Evolutionary conservation across 2,888 invertebrate genomes (phyloP).

Genomic region (Callyntrura sp.): DNA sequence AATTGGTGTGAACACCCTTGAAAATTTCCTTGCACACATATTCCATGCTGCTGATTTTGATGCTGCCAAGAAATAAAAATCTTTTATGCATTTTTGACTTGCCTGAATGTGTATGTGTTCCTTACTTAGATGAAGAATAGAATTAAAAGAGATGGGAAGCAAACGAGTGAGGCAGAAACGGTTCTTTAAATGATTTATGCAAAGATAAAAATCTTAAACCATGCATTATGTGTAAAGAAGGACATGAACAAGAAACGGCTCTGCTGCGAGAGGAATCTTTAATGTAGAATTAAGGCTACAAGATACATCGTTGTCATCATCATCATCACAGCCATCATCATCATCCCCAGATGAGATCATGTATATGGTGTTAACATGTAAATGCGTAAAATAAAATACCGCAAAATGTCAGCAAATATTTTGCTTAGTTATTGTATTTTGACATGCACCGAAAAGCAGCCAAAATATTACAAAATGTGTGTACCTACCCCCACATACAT

Average conservation of each 20-base stretch:
- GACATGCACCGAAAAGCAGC: slow-evolving; percentile 29
- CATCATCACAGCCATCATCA: too few species aligned
- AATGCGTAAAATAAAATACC: too few species aligned
- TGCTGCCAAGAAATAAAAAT: background rate
- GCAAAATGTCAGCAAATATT: slow-evolving; percentile 23
- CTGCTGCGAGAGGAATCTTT: too few species aligned
- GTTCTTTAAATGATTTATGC: slow-evolving; percentile 68
- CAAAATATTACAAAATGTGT: background rate
- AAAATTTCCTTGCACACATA: slow-evolving; percentile 48
- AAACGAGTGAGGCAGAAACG: slow-evolving; percentile 49
- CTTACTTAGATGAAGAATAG: too few species aligned
- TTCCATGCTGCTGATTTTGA: too few species aligned
- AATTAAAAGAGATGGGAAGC: slow-evolving; percentile 17
- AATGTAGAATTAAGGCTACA: too few species aligned
- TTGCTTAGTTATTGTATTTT: slow-evolving; percentile 32
- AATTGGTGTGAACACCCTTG: slow-evolving; percentile 70
- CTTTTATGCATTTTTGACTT: too few species aligned
- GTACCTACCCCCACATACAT: background rate
- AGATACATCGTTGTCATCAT: too few species aligned
- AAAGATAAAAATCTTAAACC: slow-evolving; percentile 60
- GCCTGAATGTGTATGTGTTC: slow-evolving; percentile 9
- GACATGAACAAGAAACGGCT: too few species aligned
- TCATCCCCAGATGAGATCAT: too few species aligned
- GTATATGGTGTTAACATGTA: too few species aligned
- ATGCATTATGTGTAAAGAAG: slow-evolving; percentile 30